Conservation (phyloP, 2,113 vertebrate genomes). For the Anolis carolinensis region DNA sequence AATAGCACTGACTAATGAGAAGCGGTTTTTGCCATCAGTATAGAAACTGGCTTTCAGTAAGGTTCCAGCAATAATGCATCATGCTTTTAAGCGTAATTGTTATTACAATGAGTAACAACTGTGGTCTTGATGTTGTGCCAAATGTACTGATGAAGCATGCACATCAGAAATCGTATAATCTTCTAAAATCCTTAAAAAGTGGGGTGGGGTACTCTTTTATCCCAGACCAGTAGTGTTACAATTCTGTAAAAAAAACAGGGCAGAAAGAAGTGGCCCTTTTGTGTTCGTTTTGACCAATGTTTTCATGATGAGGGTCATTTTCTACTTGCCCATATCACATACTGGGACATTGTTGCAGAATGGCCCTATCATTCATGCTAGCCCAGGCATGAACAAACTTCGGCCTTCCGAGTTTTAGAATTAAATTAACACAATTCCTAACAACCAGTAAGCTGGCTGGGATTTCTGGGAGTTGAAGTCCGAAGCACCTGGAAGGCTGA, state of each 20-base stretch:
- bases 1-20: slow-evolving; percentile 1
- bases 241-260: background rate
- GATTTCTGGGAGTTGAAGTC: too few species aligned
- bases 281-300: background rate
- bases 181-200: too few species aligned
- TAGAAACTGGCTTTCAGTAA: slow-evolving; percentile 25
- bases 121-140: background rate
- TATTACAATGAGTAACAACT: slow-evolving; percentile 22
- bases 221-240: too few species aligned
- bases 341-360: background rate
- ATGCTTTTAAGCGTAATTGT: slow-evolving; percentile 31
- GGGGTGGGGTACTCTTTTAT: too few species aligned
- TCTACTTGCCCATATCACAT: too few species aligned
- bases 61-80: slow-evolving; percentile 17
- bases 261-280: background rate
- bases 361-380: too few species aligned
- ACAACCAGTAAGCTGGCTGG: too few species aligned
- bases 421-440: too few species aligned
- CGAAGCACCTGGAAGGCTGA: too few species aligned
- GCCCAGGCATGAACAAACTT: too few species aligned
- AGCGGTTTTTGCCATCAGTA: slow-evolving; percentile 30
- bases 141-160: slow-evolving; percentile 22
- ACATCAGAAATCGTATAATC: background rate
- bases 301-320: too few species aligned
- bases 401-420: too few species aligned